These are phyloP conservation scores for Ptychoptera contaminata DNA, from an alignment of 2,888 invertebrate species.

Conservation along the genomic window DNA sequence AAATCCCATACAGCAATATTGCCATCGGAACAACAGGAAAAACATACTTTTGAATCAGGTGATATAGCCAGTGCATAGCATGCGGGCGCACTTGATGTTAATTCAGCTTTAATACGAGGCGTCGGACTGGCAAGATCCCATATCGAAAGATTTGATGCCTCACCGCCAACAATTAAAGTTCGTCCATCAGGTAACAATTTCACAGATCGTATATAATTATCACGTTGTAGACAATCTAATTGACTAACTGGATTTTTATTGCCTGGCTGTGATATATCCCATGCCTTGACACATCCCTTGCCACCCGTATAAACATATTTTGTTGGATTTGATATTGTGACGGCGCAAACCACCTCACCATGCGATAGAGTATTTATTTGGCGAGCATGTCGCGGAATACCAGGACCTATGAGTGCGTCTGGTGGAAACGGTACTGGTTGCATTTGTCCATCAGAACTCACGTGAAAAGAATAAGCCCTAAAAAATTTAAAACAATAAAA, in stretches of 20 bases:
- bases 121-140: conserved; percentile 90
- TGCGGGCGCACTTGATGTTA: conserved; percentile 87
- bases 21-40: conserved; percentile 94
- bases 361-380: conserved; percentile 86
- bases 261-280: conserved; percentile 86
- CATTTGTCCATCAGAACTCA: conserved; percentile 76
- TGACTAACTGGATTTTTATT: conserved; percentile 79
- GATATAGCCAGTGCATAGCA: conserved; percentile 96
- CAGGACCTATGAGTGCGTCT: conserved; percentile 83
- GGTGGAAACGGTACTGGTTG: conserved; percentile 90
- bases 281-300: conserved; percentile 94
- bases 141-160: conserved; percentile 85
- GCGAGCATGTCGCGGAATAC: conserved; percentile 76
- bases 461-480: conserved; percentile 90
- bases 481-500: conserved; percentile 21
- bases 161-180: conserved; percentile 89
- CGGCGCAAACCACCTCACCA: conserved; percentile 94
- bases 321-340: conserved; percentile 86
- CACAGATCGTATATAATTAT: conserved; percentile 91
- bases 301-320: conserved; percentile 92
- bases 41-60: conserved; percentile 91
- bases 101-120: conserved; percentile 80
- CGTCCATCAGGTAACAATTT: conserved; percentile 84
- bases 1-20: conserved; percentile 95
- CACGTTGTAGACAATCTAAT: conserved; percentile 84